Conservation (phyloP, 2,797 vertebrate species). For the Echiichthys vipera region DNA sequence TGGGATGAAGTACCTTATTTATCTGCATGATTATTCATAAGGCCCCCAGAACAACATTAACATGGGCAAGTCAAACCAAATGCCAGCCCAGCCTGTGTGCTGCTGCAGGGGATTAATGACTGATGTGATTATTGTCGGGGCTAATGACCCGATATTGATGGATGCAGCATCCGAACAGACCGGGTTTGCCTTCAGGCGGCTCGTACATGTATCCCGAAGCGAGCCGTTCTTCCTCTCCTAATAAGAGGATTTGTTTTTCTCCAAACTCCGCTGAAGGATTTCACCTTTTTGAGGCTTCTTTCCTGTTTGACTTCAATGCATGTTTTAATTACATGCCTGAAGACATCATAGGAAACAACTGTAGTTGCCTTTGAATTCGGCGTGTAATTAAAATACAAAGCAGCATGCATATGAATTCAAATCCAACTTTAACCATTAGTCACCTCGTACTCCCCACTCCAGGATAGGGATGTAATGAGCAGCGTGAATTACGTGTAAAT, state of each 20-base stretch:
- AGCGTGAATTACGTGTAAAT: not conserved
- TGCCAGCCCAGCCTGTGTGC: constrained; percentile 7
- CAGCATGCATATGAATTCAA: not conserved
- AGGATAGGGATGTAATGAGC: not conserved
- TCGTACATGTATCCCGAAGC: not conserved
- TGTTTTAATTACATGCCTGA: not conserved
- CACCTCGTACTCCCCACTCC: too few species aligned
- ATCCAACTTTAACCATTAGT: constrained; percentile 1
- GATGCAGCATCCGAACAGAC: constrained; percentile 34
- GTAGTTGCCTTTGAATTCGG: constrained; percentile 3
- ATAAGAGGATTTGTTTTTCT: not conserved
- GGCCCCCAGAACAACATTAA: constrained; percentile 17
- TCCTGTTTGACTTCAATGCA: not conserved
- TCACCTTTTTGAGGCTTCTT: not conserved
- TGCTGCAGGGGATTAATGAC: constrained; percentile 40
- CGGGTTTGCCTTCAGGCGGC: constrained; percentile 10
- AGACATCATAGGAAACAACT: accelerated
- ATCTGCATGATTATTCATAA: constrained; percentile 31
- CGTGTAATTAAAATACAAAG: not conserved
- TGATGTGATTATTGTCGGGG: constrained; percentile 32
- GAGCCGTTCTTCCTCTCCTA: too few species aligned
- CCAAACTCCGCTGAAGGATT: constrained; percentile 12
- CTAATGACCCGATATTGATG: constrained; percentile 52
- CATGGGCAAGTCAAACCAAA: constrained; percentile 24
- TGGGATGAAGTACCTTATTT: constrained; percentile 31